Conservation (phyloP, 2,113 vertebrate genomes). For the Zosterops hypoxanthus region DNA sequence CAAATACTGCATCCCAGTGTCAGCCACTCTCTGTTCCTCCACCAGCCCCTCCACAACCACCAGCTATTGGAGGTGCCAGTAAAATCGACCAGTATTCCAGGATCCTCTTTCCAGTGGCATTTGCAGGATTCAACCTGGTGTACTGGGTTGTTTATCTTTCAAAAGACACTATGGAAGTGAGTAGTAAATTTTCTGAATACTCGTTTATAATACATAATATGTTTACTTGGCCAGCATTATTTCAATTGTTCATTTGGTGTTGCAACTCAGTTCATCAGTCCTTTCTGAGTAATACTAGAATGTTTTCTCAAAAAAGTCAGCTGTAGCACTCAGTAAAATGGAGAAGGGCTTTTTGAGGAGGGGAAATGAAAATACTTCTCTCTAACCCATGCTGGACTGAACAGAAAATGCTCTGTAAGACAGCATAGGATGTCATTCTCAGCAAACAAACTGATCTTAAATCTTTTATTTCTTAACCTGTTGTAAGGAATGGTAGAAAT, state of each 20-base stretch:
- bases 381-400: background rate
- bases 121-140: slow-evolving; percentile 94
- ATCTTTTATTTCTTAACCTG: background rate
- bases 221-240: background rate
- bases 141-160: slow-evolving; percentile 98
- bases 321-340: background rate
- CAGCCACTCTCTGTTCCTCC: slow-evolving; percentile 62
- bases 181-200: slow-evolving; percentile 63
- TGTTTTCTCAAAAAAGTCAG: background rate
- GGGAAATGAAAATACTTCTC: background rate
- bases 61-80: slow-evolving; percentile 83
- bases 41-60: slow-evolving; percentile 70
- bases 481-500: background rate
- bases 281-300: background rate
- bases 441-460: slow-evolving; percentile 8
- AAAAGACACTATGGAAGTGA: slow-evolving; percentile 94
- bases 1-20: slow-evolving; percentile 62
- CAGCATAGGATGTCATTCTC: background rate
- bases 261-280: background rate
- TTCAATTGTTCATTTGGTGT: background rate
- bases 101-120: slow-evolving; percentile 93
- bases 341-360: background rate
- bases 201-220: background rate
- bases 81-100: slow-evolving; percentile 97
- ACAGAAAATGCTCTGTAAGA: background rate